Percentiles rank a stretch among this genome's conserved stretches.
These are phyloP conservation scores for Ceryle rudis DNA, from an alignment of 2,797 vertebrate genomes.

Conservation along the genomic window DNA sequence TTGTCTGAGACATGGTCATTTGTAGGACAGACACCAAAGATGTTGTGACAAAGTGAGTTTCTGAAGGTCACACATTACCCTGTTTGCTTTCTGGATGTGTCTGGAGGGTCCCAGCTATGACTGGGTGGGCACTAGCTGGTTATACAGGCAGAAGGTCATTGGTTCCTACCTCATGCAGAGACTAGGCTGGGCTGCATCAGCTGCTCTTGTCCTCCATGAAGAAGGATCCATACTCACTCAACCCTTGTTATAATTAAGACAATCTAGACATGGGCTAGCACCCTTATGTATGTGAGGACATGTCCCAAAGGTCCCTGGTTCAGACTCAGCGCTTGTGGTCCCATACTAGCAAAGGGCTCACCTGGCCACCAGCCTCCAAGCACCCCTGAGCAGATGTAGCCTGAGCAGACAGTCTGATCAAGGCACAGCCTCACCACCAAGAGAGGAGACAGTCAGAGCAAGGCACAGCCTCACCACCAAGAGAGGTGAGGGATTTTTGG, in stretches of 20 bases:
- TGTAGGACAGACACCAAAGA: neutral
- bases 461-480: neutral
- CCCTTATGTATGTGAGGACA: neutral
- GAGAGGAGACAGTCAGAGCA: no score
- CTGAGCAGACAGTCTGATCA: neutral
- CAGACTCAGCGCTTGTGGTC: neutral
- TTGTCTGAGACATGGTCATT: neutral
- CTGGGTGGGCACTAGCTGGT: neutral
- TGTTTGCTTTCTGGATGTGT: neutral
- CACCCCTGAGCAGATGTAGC: neutral
- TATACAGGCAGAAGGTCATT: neutral
- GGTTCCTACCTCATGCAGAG: neutral
- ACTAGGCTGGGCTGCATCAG: neutral
- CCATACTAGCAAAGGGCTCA: accelerated
- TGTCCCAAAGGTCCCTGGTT: neutral
- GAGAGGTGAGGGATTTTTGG: neutral
- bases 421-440: neutral
- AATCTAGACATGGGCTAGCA: neutral
- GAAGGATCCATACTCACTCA: neutral
- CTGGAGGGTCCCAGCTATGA: neutral
- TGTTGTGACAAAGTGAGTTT: accelerated
- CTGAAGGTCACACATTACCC: neutral
- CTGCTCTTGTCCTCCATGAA: neutral
- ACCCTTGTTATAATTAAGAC: neutral
- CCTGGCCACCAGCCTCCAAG: neutral